Evolutionary conservation across 2,888 invertebrate species (phyloP), one percentile per base, ranked within the genome.

Genomic region (Hypomecis atomaria): DNA sequence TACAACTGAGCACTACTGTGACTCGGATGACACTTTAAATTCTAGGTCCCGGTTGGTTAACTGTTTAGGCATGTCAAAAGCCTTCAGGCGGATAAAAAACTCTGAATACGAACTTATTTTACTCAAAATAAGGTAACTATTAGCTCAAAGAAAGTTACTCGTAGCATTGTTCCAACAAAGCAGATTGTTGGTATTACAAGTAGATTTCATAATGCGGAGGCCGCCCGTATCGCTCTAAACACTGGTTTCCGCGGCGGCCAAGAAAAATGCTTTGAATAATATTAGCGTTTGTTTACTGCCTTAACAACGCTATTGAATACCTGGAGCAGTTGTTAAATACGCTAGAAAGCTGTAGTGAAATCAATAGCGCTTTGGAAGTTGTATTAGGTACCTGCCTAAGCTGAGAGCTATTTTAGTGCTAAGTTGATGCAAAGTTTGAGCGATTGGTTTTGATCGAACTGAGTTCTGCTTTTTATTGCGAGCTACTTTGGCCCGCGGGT

Each of bases 161-260:
- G n/a, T n/a, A 70, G 76, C 78, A 82, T 78, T 78, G 79, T 80
- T 78, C 75, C 70, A 70, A 78, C 70, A 71, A 78, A 78, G 23
- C 78, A 79, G 81, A 78, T 79, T 77, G 79, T 79, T 77, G 62
- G 77, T 75, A 80, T 82, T 82, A 77, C 75, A 52, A 52, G 65
- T 69, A 72, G 75, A 78, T 77, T 76, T 74, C 75, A 72, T 74
- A 79, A 74, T 65, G 54, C 45, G 33, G 40, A 45, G 52, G 40
- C 42, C 42, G 44, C 34, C 8, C 62, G 50, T 62, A 62, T 62
- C 57, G 57, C 50, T 43, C 55, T 57, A 62, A 62, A 23, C 53
- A 58, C 42, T 48, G 47, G 53, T 54, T 58, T 58, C 62, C 62
- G 62, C 36, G 23, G 55, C 43, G 40, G 56, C 52, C 62, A 58